Evolutionary conservation across 2,888 invertebrate species (phyloP), one percentile per base, ranked within the genome.

Genomic region (Helleia helle): DNA sequence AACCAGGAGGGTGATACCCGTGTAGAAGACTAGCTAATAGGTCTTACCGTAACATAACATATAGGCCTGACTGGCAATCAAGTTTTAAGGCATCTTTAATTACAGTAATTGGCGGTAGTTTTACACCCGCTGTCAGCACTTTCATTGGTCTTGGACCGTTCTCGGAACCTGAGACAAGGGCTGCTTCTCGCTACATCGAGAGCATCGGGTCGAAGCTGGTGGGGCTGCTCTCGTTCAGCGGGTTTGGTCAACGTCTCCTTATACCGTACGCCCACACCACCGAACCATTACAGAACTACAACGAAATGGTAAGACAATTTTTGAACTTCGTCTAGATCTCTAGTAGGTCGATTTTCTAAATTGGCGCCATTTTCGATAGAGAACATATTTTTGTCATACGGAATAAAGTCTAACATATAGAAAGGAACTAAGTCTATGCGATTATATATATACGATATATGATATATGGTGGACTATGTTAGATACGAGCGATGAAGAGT

Each of bases 191-290:
- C 0, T 88, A 76, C 48, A 63, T 89, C 1, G 65, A 65, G 4
- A 57, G 51, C 5, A 67, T 87, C n/a, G 55, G 68, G 14, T 57
- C 68, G 1, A 67, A 70, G n/a, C 58, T 88, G 0, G 63, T 63
- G 4, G 80, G 87, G 0, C 88, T 89, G 52, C 54, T 92, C 1
- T 87, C 89, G 0, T 87, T 91, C 50, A 89, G 91, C 52, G 86
- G 88, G 0, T 91, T 89, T 56, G 89, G 90, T 0, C 91, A 91
- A 50, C 72, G 76, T 6, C 57, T 90, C 12, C 57, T 90, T 4
- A 71, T 88, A 9, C 90, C 90, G 0, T 89, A 87, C 49, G 89
- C 89, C 0, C 86, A 87, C 39, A 61, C 68, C 0, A 62, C 59
- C 0, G 64, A 60, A 0, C 69, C 65, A 0, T 62, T 86, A 25